Conservation (phyloP, 2,797 vertebrate species). For the Allobates femoralis region DNA sequence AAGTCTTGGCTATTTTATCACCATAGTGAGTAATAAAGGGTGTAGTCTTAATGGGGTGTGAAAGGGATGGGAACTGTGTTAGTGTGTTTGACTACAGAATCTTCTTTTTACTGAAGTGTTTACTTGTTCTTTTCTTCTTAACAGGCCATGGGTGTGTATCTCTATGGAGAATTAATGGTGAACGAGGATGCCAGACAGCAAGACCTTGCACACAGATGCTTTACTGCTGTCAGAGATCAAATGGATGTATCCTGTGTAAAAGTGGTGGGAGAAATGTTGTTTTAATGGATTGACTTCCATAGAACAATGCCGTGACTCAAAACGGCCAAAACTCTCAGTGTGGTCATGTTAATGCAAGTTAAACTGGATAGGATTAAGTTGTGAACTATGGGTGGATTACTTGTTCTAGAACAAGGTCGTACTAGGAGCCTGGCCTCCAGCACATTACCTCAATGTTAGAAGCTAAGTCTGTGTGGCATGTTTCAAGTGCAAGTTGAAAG, state of each 20-base stretch:
- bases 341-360: conserved; percentile 51
- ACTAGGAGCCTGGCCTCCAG: conserved; percentile 34
- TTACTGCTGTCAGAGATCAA: conserved; percentile 79
- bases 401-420: conserved; percentile 49
- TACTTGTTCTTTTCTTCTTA: conserved; percentile 63
- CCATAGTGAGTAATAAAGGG: conserved; percentile 18
- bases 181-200: conserved; percentile 88
- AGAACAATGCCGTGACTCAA: conserved; percentile 40
- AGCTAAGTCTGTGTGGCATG: conserved; percentile 14
- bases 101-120: neutral
- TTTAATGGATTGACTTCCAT: conserved; percentile 78
- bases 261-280: conserved; percentile 93
- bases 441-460: conserved; percentile 20
- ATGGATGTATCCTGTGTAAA: conserved; percentile 87
- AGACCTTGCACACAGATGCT: conserved; percentile 84
- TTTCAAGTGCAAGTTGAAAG: conserved; percentile 13
- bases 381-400: conserved; percentile 42
- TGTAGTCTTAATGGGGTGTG: conserved; percentile 32
- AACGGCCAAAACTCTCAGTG: conserved; percentile 28
- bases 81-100: neutral
- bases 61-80: neutral
- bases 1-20: conserved; percentile 25
- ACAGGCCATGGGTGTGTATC: conserved; percentile 96
- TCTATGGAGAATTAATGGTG: conserved; percentile 97
- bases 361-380: conserved; percentile 55